Base-by-base conservation (phyloP, 1,140 invertebrate genomes). In the Drosophila bocqueti region DNA sequence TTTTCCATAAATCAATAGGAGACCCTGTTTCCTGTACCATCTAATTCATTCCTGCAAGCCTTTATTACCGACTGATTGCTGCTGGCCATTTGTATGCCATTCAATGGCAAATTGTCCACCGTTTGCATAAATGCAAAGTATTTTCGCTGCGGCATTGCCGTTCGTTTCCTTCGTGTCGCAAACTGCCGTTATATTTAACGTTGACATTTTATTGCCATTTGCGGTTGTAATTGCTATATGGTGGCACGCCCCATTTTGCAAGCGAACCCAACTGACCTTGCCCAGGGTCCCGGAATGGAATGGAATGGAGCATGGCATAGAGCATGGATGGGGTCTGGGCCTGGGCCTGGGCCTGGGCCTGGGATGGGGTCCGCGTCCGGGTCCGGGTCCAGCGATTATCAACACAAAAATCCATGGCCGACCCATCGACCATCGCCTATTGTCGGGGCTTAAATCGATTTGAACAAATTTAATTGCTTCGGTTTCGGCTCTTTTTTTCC, bases 381-480 rank as follows among this genome's bases (percentile, higher is more conserved):
- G 52, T 55, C 52, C 24, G 54, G 21, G 54, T 57, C 54, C 54
- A 40, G 54, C 54, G 54, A 57, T 57, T 57, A 57, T 57, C 54
- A 57, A 57, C 54, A 57, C 54, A 26, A 46, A 26, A 63, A 61
- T 65, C 38, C 57, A 34, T 8, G 29, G 58, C 18, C 58, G 21
- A 42, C 43, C 31, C 55, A 43, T 45, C 38, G 61, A 68, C 60
- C 78, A 84, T 73, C 61, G 79, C 79, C 83, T 82, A 86, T 76
- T 86, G 83, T 82, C 71, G 76, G 83, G 76, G 83, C 79, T 86
- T 87, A 86, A 86, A 86, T 86, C 83, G 83, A 86, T 86, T 86
- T 87, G 71, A 86, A 86, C 83, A 86, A 86, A 86, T 86, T 86
- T 86, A 86, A 86, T 86, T 82, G 83, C 76, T 79, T 86, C 82